phyloP scores from a whole-genome alignment of 2,888 invertebrate species.

The Apamea crenata region DNA sequence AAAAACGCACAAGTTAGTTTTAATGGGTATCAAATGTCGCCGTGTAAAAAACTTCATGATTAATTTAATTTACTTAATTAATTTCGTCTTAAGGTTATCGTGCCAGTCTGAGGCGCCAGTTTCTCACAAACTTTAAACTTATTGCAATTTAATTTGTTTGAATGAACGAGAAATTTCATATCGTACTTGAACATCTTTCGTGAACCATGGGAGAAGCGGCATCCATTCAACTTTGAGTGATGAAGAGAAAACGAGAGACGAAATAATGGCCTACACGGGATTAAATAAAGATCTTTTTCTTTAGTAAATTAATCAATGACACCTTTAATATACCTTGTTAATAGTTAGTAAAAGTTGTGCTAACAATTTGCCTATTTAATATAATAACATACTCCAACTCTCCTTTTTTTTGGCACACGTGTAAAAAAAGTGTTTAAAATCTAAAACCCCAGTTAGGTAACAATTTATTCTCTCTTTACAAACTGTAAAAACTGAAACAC shows the following conservation, averaged over 20 bases:
- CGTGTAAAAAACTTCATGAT: background rate
- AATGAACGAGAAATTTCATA: conserved; percentile 63
- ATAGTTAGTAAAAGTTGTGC: conserved; percentile 17
- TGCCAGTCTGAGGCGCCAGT: conserved; percentile 42
- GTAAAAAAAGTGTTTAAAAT: background rate
- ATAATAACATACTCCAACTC: background rate
- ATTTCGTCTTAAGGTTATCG: conserved; percentile 42
- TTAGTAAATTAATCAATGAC: conserved; percentile 49
- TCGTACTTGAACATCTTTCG: conserved; percentile 52
- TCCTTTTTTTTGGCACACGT: background rate
- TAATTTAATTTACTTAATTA: too few species aligned
- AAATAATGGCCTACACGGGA: conserved; percentile 41
- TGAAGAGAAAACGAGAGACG: conserved; percentile 62
- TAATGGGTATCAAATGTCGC: background rate
- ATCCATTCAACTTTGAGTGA: conserved; percentile 63
- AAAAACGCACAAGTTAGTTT: background rate
- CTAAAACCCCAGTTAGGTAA: conserved; percentile 24
- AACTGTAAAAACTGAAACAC: conserved; percentile 19
- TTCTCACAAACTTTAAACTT: conserved; percentile 53
- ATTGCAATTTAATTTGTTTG: conserved; percentile 68
- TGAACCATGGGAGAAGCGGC: conserved; percentile 50
- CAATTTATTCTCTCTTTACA: conserved; percentile 26
- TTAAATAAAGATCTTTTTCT: conserved; percentile 40
- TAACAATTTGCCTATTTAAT: background rate
- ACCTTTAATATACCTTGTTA: conserved; percentile 16